These are phyloP conservation scores for Myocastor coypus DNA, from an alignment of 2,113 vertebrate species.

Conservation along the genomic window DNA sequence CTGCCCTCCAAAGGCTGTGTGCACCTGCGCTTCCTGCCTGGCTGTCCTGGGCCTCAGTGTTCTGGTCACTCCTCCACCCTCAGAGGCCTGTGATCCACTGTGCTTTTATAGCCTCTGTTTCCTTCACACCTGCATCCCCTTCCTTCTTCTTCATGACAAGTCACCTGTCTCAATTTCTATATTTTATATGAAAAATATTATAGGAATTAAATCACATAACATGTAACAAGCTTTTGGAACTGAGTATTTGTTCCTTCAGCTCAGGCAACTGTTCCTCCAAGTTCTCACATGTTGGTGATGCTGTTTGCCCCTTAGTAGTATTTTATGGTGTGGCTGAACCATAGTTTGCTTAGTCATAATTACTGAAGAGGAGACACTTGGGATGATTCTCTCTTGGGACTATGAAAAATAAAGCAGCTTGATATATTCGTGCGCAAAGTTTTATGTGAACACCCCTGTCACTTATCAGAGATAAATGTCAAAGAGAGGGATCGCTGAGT, in stretches of 20 bases:
- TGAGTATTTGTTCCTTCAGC: constrained; percentile 9
- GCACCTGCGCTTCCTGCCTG: too few relatives aligned
- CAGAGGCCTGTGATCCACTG: neutral
- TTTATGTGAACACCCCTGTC: neutral
- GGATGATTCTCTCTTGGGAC: neutral
- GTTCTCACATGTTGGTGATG: neutral
- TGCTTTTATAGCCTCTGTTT: neutral
- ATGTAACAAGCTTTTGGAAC: neutral
- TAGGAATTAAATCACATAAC: neutral
- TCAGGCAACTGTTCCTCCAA: neutral
- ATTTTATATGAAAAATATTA: neutral
- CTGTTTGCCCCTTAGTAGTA: neutral
- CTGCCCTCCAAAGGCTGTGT: neutral
- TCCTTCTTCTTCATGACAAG: neutral
- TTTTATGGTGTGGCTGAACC: neutral
- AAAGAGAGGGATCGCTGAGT: neutral
- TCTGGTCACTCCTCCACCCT: neutral
- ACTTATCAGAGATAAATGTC: neutral
- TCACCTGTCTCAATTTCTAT: neutral
- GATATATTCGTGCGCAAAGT: neutral
- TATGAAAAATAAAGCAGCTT: neutral
- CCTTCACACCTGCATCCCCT: neutral
- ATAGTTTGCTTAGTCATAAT: neutral
- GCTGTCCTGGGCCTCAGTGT: neutral
- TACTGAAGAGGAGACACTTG: neutral